Evolutionary conservation across 2,888 invertebrate genomes (phyloP), one percentile per base, ranked within the genome.

Genomic region (Lasioglossum calceatum): DNA sequence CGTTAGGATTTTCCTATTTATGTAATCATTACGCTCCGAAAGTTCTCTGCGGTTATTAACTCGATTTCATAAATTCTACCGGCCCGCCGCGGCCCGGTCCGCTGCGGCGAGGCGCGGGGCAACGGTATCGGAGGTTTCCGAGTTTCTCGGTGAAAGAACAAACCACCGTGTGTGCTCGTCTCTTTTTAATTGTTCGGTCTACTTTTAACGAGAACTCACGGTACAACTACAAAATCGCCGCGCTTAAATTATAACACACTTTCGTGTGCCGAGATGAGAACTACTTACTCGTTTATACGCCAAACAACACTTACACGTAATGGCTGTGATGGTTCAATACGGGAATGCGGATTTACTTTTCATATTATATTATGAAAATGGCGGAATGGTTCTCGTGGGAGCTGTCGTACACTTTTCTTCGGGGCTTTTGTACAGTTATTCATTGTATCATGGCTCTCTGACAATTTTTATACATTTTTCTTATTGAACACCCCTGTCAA

Each of bases 1-100:
- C 79, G 58, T 72, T 79, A 54, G 72, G 32, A 72, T 79, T 54
- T 44, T 42, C 44, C 14, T 58, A 58, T 79, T 79, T 79, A 73
- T 58, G 32, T 58, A 72, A 73, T 73, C 72, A 36, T 42, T 54
- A 32, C 72, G 58, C 72, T 79, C 72, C 58, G 72, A 79, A 79
- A 79, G 54, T 73, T 61, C 32, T 61, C n/a, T 10, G 39, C 54
- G 32, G 70, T 54, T 77, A 54, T 54, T 70, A 44, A 42, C 54
- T 36, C 70, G 67, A 77, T 71, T 64, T 42, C 67, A 71, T 67
- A 42, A 67, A 77, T 58, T 50, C 39, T 54, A 58, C 54, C 54
- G 54, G 54, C 50, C 19, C 54, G 50, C 19, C 50, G 16, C 47
- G 47, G 19, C 50, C 7, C 7, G 50, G 54, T 23, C 7, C 50